A percentile compares a stretch with the other conserved stretches of the same genome.
phyloP scores from a whole-genome alignment of 2,113 vertebrate species.

The Oncorhynchus mykiss region DNA sequence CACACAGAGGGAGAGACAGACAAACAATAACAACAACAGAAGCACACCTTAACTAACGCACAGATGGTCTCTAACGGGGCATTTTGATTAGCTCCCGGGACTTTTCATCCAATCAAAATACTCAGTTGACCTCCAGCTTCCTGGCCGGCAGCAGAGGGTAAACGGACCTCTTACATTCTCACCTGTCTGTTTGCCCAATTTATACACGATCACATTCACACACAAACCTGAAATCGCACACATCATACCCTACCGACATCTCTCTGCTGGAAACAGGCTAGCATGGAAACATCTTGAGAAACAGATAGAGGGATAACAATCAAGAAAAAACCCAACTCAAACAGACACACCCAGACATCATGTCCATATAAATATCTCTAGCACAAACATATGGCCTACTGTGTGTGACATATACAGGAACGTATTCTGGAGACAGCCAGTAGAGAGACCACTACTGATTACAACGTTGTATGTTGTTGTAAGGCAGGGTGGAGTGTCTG shows the following conservation, averaged over 20 bases:
- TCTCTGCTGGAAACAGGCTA: not conserved
- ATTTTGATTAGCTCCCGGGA: not conserved
- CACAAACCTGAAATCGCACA: not conserved
- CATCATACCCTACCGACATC: not conserved
- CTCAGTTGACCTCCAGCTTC: constrained; percentile 26
- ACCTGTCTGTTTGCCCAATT: constrained; percentile 40
- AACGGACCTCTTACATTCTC: constrained; percentile 32
- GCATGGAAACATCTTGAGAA: not conserved
- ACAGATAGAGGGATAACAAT: not conserved
- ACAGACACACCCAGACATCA: not conserved
- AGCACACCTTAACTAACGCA: constrained; percentile 25
- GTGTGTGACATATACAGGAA: not conserved
- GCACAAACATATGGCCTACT: not conserved
- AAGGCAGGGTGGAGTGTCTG: not conserved
- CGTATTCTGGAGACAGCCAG: too few relatives aligned
- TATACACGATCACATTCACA: not conserved
- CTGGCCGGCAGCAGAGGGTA: constrained; percentile 33
- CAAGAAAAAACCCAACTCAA: not conserved
- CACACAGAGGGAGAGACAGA: constrained; percentile 1
- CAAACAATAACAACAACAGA: constrained; percentile 17
- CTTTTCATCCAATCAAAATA: constrained; percentile 23
- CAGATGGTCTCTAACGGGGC: constrained; percentile 36
- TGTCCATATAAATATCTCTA: not conserved
- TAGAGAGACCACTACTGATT: not conserved
- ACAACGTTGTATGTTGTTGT: not conserved